These are phyloP conservation scores for Mycteria americana DNA, from an alignment of 2,797 vertebrate genomes.

Conservation along the genomic window DNA sequence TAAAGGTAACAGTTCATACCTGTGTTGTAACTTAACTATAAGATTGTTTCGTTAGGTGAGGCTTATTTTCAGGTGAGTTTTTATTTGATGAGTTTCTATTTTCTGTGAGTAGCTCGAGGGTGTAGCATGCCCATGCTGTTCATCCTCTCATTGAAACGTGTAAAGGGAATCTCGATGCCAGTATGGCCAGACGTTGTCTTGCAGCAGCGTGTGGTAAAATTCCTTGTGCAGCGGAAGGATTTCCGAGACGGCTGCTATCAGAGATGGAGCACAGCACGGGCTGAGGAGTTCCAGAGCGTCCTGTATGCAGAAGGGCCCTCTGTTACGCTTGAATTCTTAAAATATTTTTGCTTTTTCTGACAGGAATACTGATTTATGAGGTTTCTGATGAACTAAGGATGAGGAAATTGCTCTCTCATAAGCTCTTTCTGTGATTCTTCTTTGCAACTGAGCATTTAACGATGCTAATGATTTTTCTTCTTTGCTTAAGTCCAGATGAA, in stretches of 20 bases:
- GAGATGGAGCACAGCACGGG: background rate
- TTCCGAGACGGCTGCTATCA: background rate
- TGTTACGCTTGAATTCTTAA: background rate
- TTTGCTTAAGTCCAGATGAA: background rate
- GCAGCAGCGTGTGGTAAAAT: background rate
- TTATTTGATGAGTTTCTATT: background rate
- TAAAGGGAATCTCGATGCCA: background rate
- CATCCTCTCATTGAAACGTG: background rate
- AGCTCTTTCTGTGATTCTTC: background rate
- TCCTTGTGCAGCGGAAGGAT: background rate
- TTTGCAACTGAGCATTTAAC: background rate
- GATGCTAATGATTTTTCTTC: background rate
- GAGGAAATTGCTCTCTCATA: background rate
- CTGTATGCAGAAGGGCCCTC: background rate
- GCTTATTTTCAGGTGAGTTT: background rate
- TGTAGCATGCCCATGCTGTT: background rate
- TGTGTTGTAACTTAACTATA: background rate
- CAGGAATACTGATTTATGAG: background rate
- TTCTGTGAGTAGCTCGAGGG: background rate
- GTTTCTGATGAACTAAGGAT: background rate
- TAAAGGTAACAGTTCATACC: background rate
- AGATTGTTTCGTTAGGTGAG: background rate
- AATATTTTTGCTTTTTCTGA: conserved; percentile 9
- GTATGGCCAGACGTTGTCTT: background rate
- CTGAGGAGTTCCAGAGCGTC: background rate